phyloP scores from a whole-genome alignment of 2,797 vertebrate species.

The Manis crassicaudata region DNA sequence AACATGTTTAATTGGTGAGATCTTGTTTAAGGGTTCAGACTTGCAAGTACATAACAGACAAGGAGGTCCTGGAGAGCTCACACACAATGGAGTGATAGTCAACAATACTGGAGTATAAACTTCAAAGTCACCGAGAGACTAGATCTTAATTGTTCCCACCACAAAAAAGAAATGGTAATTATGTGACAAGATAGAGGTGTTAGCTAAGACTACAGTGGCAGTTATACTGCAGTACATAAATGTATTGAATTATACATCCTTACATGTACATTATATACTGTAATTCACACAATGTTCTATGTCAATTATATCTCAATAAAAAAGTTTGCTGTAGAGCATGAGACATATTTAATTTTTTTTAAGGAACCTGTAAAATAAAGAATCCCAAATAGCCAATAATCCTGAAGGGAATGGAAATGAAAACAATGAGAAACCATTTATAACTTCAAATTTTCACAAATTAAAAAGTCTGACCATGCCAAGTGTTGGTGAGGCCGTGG shows the following conservation, averaged over 20 bases:
- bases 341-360: slow-evolving; percentile 35
- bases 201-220: background rate
- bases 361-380: slow-evolving; percentile 34
- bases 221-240: background rate
- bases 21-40: background rate
- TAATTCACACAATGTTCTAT: background rate
- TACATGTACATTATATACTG: background rate
- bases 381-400: slow-evolving; percentile 10
- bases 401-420: background rate
- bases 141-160: background rate
- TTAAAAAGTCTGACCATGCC: background rate
- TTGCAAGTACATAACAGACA: background rate
- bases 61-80: background rate
- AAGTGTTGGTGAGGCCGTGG: background rate
- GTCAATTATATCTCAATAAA: background rate
- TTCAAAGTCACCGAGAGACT: background rate
- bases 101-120: background rate
- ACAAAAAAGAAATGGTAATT: background rate
- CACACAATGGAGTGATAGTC: background rate
- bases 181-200: background rate
- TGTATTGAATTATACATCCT: background rate
- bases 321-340: background rate
- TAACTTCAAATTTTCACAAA: background rate
- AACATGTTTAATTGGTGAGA: background rate
- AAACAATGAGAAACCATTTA: slow-evolving; percentile 6